phyloP scores from a whole-genome alignment of 2,113 vertebrate species.

The Mesocricetus auratus region DNA sequence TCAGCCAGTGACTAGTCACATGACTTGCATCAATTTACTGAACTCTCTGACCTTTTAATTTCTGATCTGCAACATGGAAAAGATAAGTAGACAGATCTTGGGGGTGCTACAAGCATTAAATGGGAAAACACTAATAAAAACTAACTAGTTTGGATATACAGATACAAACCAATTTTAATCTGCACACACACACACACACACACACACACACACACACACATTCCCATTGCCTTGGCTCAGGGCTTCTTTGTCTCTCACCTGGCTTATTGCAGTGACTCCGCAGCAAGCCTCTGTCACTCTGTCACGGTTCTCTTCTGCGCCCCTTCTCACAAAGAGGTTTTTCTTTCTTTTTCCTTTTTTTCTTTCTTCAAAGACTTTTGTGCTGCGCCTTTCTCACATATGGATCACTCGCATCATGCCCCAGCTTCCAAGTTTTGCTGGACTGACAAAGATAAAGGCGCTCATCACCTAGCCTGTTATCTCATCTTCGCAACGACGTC shows the following conservation, averaged over 20 bases:
- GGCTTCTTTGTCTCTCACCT: neutral
- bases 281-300: neutral
- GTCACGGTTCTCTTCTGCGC: neutral
- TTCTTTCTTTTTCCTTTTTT: neutral
- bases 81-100: neutral
- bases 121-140: neutral
- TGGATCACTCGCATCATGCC: neutral
- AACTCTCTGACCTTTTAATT: neutral
- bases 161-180: neutral
- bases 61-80: neutral
- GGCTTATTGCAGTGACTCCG: neutral
- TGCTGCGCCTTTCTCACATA: neutral
- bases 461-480: neutral
- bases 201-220: neutral
- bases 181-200: neutral
- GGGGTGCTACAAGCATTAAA: neutral
- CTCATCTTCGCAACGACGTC: neutral
- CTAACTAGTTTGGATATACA: neutral
- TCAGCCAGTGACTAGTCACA: neutral
- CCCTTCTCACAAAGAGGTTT: neutral
- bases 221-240: neutral
- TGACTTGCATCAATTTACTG: neutral
- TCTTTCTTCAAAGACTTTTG: neutral
- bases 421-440: neutral
- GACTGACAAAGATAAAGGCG: neutral